phyloP scores from a whole-genome alignment of 2,888 invertebrate genomes.

The Trypoxylon attenuatum region DNA sequence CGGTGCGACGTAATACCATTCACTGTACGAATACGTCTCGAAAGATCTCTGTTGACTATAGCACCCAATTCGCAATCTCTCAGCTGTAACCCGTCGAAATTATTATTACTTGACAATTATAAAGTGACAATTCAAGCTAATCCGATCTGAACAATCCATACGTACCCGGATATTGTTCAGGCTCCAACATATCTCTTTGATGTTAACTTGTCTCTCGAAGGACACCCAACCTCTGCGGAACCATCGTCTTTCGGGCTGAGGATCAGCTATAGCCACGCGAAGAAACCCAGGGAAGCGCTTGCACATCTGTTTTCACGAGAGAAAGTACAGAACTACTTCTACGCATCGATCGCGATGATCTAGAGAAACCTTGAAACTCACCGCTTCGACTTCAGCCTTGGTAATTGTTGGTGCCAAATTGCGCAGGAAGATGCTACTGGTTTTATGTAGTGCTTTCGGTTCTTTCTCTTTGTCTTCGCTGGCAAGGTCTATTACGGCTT shows the following conservation, averaged over 20 bases:
- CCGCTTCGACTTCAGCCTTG: constrained; percentile 96
- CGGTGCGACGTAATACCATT: constrained; percentile 94
- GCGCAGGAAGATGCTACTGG: constrained; percentile 96
- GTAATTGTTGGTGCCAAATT: constrained; percentile 97
- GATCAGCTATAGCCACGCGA: constrained; percentile 97
- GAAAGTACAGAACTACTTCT: not conserved
- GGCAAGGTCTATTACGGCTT: constrained; percentile 72
- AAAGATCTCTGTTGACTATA: constrained; percentile 97
- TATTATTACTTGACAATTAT: too few relatives aligned
- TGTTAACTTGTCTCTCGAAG: constrained; percentile 96
- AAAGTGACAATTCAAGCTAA: not conserved
- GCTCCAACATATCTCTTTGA: constrained; percentile 99
- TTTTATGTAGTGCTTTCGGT: constrained; percentile 91
- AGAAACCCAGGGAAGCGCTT: constrained; percentile 94
- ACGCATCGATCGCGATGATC: too few relatives aligned
- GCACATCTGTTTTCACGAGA: constrained; percentile 84
- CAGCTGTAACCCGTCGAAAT: too few relatives aligned
- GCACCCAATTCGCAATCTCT: constrained; percentile 95
- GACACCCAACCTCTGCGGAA: constrained; percentile 99
- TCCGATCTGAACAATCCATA: too few relatives aligned
- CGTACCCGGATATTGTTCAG: constrained; percentile 94
- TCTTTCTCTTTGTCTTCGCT: constrained; percentile 75
- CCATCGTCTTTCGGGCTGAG: constrained; percentile 96
- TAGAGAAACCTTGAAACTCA: too few relatives aligned
- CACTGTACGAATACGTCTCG: constrained; percentile 93